A percentile compares a stretch with the other conserved stretches of the same genome.
phyloP scores from a whole-genome alignment of 1,140 invertebrate genomes.

The Lepidotrigona ventralis region DNA sequence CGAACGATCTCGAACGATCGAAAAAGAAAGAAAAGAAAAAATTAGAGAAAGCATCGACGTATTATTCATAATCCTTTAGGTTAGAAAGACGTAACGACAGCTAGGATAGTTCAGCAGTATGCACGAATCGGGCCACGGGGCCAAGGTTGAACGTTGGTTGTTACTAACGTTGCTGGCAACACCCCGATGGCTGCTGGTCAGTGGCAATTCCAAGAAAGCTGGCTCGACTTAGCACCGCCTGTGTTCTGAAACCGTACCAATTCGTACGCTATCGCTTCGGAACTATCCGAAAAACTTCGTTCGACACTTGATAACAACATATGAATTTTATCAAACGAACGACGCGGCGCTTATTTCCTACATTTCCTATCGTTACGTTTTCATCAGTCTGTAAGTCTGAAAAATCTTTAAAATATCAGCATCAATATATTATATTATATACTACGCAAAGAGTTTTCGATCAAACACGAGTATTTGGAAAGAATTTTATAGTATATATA shows the following conservation, averaged over 20 bases:
- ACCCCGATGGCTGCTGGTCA: slow-evolving; percentile 36
- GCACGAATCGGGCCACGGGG: slow-evolving; percentile 63
- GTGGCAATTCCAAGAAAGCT: slow-evolving; percentile 34
- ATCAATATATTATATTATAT: no score
- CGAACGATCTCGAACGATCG: background rate
- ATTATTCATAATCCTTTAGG: background rate
- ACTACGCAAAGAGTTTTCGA: no score
- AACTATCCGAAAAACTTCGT: no score
- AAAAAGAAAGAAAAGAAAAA: background rate
- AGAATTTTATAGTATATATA: no score
- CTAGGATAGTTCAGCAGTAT: slow-evolving; percentile 20
- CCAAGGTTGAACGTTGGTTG: slow-evolving; percentile 60
- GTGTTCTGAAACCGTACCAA: slow-evolving; percentile 2
- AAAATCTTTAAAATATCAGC: no score
- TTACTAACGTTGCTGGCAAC: slow-evolving; percentile 47
- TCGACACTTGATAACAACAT: no score
- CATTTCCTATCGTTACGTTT: no score
- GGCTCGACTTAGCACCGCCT: slow-evolving; percentile 31
- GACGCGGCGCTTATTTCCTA: no score
- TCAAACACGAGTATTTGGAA: no score
- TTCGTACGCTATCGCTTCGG: background rate
- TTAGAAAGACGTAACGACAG: slow-evolving; percentile 3
- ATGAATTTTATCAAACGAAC: no score
- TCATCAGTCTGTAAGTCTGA: no score
- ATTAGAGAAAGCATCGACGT: background rate